Base-by-base conservation (phyloP, 2,888 invertebrate species). In the Lapara coniferarum region DNA sequence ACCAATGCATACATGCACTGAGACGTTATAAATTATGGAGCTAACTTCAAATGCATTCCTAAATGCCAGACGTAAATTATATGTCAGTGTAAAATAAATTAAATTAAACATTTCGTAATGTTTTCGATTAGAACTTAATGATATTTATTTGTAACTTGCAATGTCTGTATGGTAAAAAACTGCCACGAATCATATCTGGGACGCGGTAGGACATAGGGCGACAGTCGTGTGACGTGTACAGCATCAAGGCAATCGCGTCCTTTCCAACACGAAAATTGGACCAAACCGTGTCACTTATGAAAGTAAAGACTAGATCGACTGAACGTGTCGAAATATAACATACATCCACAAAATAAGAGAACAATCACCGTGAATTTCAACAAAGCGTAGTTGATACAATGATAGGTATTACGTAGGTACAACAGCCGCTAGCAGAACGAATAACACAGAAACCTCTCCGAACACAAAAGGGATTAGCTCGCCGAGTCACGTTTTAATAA, bases 401-500 rank as follows among this genome's bases (percentile, higher is more conserved):
- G 19, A 10, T 51, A 51, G 51, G 12, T 10, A 51, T n/a, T 55
- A 55, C 16, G 13, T 19, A 63, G n/a, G n/a, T 25, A 25, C 16
- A 19, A 19, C 16, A 19, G 44, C 56, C 12, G 46, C 46, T 71
- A 74, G 16, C 16, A 37, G 37, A 14, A 72, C 71, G 69, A 69
- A 72, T 76, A 75, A 71, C 74, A 74, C 67, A 75, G 81, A 82
- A 84, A 81, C 82, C 80, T 83, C 79, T 75, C 71, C 69, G 70
- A 71, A 77, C 72, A 73, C 78, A 80, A 76, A 79, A 77, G 73
- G 74, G 76, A 81, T 82, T 81, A 79, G 71, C 77, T 73, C 72
- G 68, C 71, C 71, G 37, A 71, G 81, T 81, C 83, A 82, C 84
- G 82, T 81, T 84, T 82, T 76, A 74, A 76, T 83, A 84, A 85